Evolutionary conservation across 2,888 invertebrate species (phyloP).

Genomic region (Cremastobaeus sp.): DNA sequence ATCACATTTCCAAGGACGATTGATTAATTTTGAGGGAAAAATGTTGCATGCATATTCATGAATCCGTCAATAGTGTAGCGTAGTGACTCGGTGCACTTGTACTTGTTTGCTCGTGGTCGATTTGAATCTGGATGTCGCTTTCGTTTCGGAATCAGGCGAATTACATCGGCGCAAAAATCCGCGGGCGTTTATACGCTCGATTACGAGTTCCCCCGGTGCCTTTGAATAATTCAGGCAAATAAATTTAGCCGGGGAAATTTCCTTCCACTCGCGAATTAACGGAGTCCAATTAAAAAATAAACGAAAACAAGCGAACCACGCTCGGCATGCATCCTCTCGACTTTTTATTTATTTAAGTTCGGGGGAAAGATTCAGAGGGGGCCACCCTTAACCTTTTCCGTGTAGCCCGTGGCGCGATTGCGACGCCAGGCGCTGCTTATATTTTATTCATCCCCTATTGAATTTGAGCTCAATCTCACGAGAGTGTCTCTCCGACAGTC

Average conservation of each 20-base stretch:
- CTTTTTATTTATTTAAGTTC: conserved; percentile 73
- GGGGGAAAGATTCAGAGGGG: background rate
- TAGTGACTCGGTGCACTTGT: conserved; percentile 13
- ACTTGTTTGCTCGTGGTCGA: conserved; percentile 29
- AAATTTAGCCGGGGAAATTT: conserved; percentile 44
- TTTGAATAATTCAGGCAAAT: conserved; percentile 56
- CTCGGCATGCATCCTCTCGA: conserved; percentile 38
- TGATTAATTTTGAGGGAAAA: conserved; percentile 34
- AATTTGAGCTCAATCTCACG: conserved; percentile 77
- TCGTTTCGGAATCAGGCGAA: conserved; percentile 39
- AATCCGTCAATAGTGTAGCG: conserved; percentile 45
- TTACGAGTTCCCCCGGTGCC: conserved; percentile 33
- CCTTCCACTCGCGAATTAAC: conserved; percentile 37
- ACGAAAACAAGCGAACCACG: conserved; percentile 18
- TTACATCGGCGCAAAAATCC: conserved; percentile 41
- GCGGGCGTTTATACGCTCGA: conserved; percentile 52
- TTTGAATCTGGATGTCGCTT: conserved; percentile 51
- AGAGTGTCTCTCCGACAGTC: conserved; percentile 73
- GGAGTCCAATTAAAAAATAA: conserved; percentile 50
- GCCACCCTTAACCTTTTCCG: conserved; percentile 68
- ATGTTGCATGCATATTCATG: conserved; percentile 44
- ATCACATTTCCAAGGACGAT: background rate
- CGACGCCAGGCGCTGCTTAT: conserved; percentile 70
- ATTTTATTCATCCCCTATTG: conserved; percentile 78
- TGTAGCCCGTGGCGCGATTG: conserved; percentile 63